These are phyloP conservation scores for Macrotis lagotis DNA, from an alignment of 2,113 vertebrate genomes.

Conservation along the genomic window DNA sequence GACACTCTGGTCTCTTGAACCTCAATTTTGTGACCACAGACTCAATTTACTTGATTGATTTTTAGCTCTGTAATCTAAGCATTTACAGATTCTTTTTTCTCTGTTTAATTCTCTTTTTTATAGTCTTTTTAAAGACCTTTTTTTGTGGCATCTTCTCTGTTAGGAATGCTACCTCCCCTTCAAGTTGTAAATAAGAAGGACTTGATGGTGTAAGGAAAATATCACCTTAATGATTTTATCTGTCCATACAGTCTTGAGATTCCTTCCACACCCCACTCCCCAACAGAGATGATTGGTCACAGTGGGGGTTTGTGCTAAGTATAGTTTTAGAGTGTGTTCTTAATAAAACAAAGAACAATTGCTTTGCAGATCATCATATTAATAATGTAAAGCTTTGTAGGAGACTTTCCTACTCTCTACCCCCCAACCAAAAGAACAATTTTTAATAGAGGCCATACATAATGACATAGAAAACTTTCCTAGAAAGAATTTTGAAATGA, in stretches of 20 bases:
- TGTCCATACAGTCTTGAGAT: background rate
- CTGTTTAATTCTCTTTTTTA: constrained; percentile 14
- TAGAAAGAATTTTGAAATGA: constrained; percentile 16
- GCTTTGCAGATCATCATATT: constrained; percentile 46
- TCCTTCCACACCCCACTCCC: constrained; percentile 12
- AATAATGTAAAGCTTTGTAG: constrained; percentile 25
- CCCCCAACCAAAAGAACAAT: constrained; percentile 1
- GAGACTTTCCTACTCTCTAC: background rate
- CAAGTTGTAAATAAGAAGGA: constrained; percentile 33
- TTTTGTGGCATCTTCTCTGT: constrained; percentile 10
- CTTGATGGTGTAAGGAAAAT: background rate
- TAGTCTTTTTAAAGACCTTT: background rate
- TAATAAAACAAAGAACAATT: background rate
- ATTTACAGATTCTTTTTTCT: constrained; percentile 51
- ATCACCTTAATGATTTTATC: background rate
- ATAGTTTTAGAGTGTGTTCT: constrained; percentile 12
- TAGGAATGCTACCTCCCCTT: background rate
- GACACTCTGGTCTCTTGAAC: background rate
- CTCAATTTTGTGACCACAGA: constrained; percentile 50
- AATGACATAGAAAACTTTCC: background rate
- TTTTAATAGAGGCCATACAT: constrained; percentile 7
- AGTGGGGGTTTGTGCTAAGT: constrained; percentile 31
- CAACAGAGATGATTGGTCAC: constrained; percentile 5
- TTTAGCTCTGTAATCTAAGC: constrained; percentile 48
- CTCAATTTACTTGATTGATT: constrained; percentile 1